Percentiles rank a stretch among this genome's conserved stretches.
Evolutionary conservation across 2,888 invertebrate genomes (phyloP).

Genomic region (Horisme vitalbata): DNA sequence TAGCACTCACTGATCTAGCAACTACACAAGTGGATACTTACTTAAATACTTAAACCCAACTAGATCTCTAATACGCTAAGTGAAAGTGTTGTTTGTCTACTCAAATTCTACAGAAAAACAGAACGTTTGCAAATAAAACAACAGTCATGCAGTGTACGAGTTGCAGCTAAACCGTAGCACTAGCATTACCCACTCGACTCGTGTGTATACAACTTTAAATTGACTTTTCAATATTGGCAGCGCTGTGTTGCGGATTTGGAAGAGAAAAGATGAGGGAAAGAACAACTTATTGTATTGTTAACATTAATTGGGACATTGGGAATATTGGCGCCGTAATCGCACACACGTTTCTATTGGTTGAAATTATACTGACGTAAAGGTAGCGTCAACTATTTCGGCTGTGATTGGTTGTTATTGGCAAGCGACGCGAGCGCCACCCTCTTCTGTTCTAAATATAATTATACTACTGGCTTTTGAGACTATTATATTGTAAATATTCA

Average conservation of each 20-base stretch:
- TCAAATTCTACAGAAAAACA: conserved; percentile 25
- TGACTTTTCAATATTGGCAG: conserved; percentile 41
- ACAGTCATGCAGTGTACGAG: conserved; percentile 30
- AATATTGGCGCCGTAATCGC: conserved; percentile 22
- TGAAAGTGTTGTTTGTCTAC: conserved; percentile 18
- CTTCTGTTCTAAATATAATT: conserved; percentile 17
- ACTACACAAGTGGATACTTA: conserved; percentile 24
- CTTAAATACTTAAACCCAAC: conserved; percentile 12
- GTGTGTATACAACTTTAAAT: conserved; percentile 21
- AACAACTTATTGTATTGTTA: conserved; percentile 47
- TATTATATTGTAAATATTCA: conserved; percentile 29
- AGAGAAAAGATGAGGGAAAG: conserved; percentile 48
- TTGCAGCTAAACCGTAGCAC: conserved; percentile 26
- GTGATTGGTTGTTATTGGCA: conserved; percentile 25
- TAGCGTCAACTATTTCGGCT: conserved; percentile 10
- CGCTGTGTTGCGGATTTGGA: conserved; percentile 59
- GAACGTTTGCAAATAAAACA: conserved; percentile 23
- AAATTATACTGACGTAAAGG: conserved; percentile 6
- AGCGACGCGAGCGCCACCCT: conserved; percentile 24
- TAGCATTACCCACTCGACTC: conserved; percentile 37
- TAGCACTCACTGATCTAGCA: conserved; percentile 26
- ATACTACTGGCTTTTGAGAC: conserved; percentile 26
- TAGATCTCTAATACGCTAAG: conserved; percentile 20
- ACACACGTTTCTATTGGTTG: conserved; percentile 21
- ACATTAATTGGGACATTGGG: conserved; percentile 21